Evolutionary conservation across 2,888 invertebrate species (phyloP).

Genomic region (Athalia cordata): DNA sequence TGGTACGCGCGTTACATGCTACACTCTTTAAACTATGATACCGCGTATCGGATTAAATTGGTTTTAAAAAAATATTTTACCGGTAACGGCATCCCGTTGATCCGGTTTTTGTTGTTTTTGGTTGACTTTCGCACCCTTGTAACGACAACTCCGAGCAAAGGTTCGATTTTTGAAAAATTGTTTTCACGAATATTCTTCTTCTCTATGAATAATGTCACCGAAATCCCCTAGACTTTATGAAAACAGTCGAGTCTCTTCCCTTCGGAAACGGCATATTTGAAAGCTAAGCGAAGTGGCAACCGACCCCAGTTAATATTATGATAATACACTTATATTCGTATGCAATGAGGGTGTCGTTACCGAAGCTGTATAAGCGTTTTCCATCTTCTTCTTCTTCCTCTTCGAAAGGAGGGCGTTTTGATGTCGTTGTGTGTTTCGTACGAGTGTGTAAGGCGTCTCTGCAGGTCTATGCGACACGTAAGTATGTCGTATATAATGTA

Average conservation of each 20-base stretch:
- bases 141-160: no score
- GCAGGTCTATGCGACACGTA: conserved; percentile 50
- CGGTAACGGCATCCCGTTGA: no score
- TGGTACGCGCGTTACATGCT: not conserved
- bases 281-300: conserved; percentile 42
- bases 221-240: conserved; percentile 10
- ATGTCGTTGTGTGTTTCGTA: no score
- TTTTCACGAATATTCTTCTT: no score
- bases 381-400: not conserved
- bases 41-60: not conserved
- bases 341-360: conserved; percentile 58
- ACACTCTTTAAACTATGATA: not conserved
- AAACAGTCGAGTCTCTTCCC: conserved; percentile 46
- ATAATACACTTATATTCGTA: conserved; percentile 71
- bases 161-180: no score
- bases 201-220: not conserved
- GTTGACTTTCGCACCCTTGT: no score
- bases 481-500: conserved; percentile 57
- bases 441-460: conserved; percentile 48
- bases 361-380: not conserved
- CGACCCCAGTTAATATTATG: conserved; percentile 62
- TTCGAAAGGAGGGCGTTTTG: not conserved
- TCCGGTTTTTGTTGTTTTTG: not conserved
- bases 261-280: conserved; percentile 12
- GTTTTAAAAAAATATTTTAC: no score